Base-by-base conservation (phyloP, 1,140 invertebrate species). In the Pantala flavescens region DNA sequence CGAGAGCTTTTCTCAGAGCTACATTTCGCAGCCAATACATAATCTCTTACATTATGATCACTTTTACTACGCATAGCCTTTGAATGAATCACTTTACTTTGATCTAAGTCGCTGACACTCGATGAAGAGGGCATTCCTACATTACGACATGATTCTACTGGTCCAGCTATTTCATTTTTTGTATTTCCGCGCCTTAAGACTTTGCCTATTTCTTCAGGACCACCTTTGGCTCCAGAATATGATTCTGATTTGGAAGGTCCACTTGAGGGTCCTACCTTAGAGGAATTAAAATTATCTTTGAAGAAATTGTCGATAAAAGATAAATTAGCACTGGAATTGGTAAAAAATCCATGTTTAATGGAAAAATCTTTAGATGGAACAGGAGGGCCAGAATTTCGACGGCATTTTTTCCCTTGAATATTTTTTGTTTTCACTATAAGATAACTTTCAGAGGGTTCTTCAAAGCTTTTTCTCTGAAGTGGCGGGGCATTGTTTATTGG, bases 261-360 rank as follows among this genome's bases (percentile, higher is more conserved):
- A 36, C 28, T 9, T 36, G 28, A 2, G 28, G 28, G 28, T 5
- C 28, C 28, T 5, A 5, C 28, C 9, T 36, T 36, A 5, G 28
- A 36, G 3, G 28, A 36, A 9, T 9, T 36, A 9, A 2, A 36
- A 12, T 63, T 16, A 63, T 63, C n/a, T 63, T 63, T 63, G 12
- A 63, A 63, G 14, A 63, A 19, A 63, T 12, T 63, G n/a, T 21
- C 49, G 12, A 21, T 21, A 16, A 63, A 21, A 21, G 49, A 63
- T 63, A 63, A 63, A 63, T 21, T 63, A 63, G 49, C n/a, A 63
- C n/a, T 63, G 49, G 49, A 63, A 63, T 63, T 63, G 49, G 49
- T 63, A 63, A 63, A 63, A 63, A 16, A 63, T 19, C 49, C 49
- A 63, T 63, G n/a, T 63, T 21, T 16, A 21, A 63, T 63, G 14